phyloP scores from a whole-genome alignment of 2,113 vertebrate genomes.

The Hippocampus mohnikei region DNA sequence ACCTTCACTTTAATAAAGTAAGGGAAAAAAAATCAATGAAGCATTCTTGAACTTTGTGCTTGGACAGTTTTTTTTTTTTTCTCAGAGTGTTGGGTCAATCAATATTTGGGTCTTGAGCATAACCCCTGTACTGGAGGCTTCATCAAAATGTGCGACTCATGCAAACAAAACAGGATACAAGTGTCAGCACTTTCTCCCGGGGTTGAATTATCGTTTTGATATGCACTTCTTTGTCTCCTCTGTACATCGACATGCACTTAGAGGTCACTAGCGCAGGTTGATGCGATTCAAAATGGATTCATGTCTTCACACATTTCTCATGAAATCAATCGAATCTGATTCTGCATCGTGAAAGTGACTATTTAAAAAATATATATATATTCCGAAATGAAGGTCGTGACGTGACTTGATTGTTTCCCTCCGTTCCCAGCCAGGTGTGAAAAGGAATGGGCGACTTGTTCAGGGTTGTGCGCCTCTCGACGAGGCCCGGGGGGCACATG shows the following conservation, averaged over 20 bases:
- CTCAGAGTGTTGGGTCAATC: conserved; percentile 25
- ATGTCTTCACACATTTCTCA: too few species aligned
- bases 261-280: too few species aligned
- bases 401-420: not conserved
- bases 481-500: conserved; percentile 36
- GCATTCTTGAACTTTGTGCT: not conserved
- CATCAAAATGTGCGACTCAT: not conserved
- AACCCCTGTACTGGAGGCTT: conserved; percentile 5
- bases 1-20: conserved; percentile 8
- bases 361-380: too few species aligned
- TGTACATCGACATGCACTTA: too few species aligned
- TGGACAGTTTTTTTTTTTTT: conserved; percentile 3
- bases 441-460: conserved; percentile 56
- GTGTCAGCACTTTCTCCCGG: not conserved
- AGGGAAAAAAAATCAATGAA: not conserved
- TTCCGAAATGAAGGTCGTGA: not conserved
- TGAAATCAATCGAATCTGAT: too few species aligned
- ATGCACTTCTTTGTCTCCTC: not conserved
- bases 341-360: too few species aligned
- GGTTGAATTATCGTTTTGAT: not conserved
- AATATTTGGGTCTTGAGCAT: conserved; percentile 6
- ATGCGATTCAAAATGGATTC: too few species aligned
- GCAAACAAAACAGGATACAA: not conserved
- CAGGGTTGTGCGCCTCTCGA: conserved; percentile 48
- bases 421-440: conserved; percentile 43